Conservation (phyloP, 2,113 vertebrate species). For the Ptychochromis oligacanthus region DNA sequence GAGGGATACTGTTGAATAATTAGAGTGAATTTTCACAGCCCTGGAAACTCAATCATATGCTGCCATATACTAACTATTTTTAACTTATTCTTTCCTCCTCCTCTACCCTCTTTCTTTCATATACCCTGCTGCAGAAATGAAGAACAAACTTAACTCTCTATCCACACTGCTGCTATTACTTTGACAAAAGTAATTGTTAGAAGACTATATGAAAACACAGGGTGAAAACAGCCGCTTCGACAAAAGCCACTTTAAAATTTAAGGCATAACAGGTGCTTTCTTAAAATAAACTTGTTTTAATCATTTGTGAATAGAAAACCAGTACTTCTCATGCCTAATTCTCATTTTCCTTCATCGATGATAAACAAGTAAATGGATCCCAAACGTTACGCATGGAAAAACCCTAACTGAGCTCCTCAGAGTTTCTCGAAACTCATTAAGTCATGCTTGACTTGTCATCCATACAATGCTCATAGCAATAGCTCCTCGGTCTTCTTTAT, state of each 20-base stretch:
- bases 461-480: conserved; percentile 52
- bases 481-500: conserved; percentile 61
- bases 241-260: neutral
- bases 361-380: conserved; percentile 68
- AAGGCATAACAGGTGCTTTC: neutral
- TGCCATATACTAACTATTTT: conserved; percentile 87
- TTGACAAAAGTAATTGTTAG: conserved; percentile 59
- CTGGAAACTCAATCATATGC: conserved; percentile 85
- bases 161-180: conserved; percentile 59
- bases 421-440: conserved; percentile 70
- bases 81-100: conserved; percentile 78
- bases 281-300: conserved; percentile 35
- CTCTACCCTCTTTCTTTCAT: conserved; percentile 48
- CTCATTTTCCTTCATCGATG: conserved; percentile 56
- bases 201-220: conserved; percentile 9
- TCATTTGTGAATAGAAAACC: conserved; percentile 13
- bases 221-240: neutral
- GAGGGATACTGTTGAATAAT: conserved; percentile 92
- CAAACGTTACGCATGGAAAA: conserved; percentile 64
- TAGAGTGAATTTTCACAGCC: conserved; percentile 90
- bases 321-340: conserved; percentile 52
- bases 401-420: conserved; percentile 66
- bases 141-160: conserved; percentile 32
- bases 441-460: conserved; percentile 70
- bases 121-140: conserved; percentile 38